phyloP scores from a whole-genome alignment of 1,140 invertebrate species.

The Pseudomyrmex cubaensis region DNA sequence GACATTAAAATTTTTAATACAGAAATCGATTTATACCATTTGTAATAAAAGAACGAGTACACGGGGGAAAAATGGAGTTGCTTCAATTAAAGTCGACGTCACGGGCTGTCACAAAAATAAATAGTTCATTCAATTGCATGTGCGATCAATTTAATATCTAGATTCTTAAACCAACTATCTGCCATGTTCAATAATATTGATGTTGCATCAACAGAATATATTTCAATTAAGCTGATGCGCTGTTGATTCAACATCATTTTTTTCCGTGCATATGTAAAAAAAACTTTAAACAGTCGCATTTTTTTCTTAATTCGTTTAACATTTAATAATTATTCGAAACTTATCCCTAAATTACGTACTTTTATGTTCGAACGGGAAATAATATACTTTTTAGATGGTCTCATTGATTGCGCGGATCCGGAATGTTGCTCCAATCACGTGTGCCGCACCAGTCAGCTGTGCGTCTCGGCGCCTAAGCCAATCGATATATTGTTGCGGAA shows the following conservation, averaged over 20 bases:
- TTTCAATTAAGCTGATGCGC: no score
- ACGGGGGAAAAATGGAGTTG: no score
- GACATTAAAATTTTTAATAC: neutral
- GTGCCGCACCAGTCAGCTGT: constrained; percentile 94
- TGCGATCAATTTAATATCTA: neutral
- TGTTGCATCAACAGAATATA: no score
- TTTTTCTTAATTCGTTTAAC: neutral
- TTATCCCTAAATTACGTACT: neutral
- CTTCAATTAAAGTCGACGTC: no score
- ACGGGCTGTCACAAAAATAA: no score
- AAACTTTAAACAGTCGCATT: no score
- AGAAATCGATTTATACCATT: neutral
- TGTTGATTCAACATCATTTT: no score
- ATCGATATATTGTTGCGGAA: constrained; percentile 97
- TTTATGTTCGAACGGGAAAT: neutral
- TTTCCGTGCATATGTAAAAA: no score
- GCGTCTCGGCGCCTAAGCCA: constrained; percentile 96
- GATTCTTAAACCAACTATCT: no score
- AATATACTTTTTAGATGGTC: constrained; percentile 90
- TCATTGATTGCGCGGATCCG: constrained; percentile 98
- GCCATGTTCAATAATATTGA: no score
- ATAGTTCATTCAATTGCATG: neutral
- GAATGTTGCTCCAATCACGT: constrained; percentile 95
- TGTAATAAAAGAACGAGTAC: no score
- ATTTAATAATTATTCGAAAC: neutral